A percentile compares a stretch with the other conserved stretches of the same genome.
Evolutionary conservation across 1,140 invertebrate species (phyloP).

Genomic region (Zaprionus camerounensis): DNA sequence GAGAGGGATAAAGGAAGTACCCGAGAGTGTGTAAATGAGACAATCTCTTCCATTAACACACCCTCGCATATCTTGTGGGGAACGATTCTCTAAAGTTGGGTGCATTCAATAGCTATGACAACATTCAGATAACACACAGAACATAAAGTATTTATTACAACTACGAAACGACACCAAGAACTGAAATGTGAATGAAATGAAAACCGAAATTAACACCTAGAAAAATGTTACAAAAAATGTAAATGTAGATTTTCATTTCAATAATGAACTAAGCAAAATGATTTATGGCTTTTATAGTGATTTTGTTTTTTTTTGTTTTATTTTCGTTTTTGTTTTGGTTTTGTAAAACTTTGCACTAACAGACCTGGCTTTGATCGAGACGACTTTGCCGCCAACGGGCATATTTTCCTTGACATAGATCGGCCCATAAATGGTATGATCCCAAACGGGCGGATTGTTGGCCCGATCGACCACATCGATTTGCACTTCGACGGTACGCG

Average conservation of each 20-base stretch:
- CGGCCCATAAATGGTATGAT: conserved; percentile 97
- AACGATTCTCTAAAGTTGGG: conserved; percentile 7
- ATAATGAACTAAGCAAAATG: conserved; percentile 74
- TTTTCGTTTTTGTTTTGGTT: conserved; percentile 38
- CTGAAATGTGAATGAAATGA: conserved; percentile 16
- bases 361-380: conserved; percentile 98
- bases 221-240: conserved; percentile 27
- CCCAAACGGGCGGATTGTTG: conserved; percentile 98
- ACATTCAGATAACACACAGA: conserved; percentile 60
- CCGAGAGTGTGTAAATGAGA: conserved; percentile 20
- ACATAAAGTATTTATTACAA: conserved; percentile 38
- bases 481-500: conserved; percentile 97
- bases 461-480: conserved; percentile 98
- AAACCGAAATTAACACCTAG: conserved; percentile 48
- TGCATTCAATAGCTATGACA: conserved; percentile 44
- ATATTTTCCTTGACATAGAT: conserved; percentile 98
- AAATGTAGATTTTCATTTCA: conserved; percentile 33
- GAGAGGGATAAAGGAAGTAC: conserved; percentile 30
- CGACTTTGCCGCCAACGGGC: conserved; percentile 97
- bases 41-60: conserved; percentile 1
- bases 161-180: conserved; percentile 47
- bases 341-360: conserved; percentile 84
- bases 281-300: conserved; percentile 42
- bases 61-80: neutral
- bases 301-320: conserved; percentile 30